Evolutionary conservation across 2,797 vertebrate genomes (phyloP), one percentile per base, ranked within the genome.

Genomic region (Crax fasciolata): DNA sequence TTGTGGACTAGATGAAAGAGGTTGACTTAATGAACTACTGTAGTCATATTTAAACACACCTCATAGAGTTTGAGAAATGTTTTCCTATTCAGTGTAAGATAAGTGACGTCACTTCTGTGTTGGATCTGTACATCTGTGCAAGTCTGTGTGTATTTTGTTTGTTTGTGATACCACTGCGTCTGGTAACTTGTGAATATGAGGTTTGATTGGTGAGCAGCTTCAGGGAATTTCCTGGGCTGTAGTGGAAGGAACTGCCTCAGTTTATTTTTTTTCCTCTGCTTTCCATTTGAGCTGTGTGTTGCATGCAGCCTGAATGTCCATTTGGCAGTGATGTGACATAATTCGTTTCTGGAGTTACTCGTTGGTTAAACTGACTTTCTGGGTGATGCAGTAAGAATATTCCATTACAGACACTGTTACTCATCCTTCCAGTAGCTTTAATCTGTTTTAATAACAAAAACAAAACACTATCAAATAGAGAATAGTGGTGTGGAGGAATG

Each of bases 1-100:
- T 87, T 96, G 82, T 92, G 89, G 92, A 85, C 70, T 86, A 78
- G 70, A 89, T 94, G 87, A 96, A 94, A 89, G 82, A 94, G 84
- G 51, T 86, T 59, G 55, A 32, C 89, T 74, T 95, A 91, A 89
- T 94, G 73, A 85, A 72, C 77, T 94, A 78, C 94, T 95, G 71
- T 67, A 92, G 61, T 68, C 83, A 94, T 71, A 85, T 89, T 66
- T 92, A 94, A 96, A 87, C 93, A 78, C 65, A 67, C 68, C 87
- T 93, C 24, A 58, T 9, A 87, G 82, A 92, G 92, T 91, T 96
- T 38, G 51, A 75, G 87, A 92, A 83, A 82, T n/a, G 24, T 87
- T 89, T 77, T 87, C 38, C 58, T 85, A 3, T 80, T 83, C n/a
- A 73, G 4, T 49, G 19, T 59, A 38, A 83, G 44, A 93, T 23